These are phyloP conservation scores for Podarcis lilfordi DNA, from an alignment of 2,797 vertebrate species.

Conservation along the genomic window DNA sequence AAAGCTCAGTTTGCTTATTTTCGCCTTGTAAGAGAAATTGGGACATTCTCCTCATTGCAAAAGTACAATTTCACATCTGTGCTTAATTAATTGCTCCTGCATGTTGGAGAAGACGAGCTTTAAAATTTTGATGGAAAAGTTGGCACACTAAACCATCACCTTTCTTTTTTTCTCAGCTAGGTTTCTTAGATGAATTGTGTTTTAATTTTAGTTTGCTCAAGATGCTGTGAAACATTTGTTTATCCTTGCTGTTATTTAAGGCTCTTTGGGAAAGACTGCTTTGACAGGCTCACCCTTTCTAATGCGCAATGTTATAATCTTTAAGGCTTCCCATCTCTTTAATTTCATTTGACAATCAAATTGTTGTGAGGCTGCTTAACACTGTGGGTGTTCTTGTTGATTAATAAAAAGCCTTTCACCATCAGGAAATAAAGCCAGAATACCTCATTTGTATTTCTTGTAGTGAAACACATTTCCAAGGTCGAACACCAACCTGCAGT, in stretches of 20 bases:
- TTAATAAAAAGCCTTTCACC: conserved; percentile 66
- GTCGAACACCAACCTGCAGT: conserved; percentile 70
- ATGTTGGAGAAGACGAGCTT: neutral
- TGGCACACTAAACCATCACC: neutral
- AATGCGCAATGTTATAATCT: neutral
- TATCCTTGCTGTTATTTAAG: neutral
- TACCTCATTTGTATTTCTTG: conserved; percentile 52
- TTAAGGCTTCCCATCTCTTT: neutral
- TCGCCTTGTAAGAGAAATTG: neutral
- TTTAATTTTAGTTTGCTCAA: neutral
- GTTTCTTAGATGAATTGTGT: neutral
- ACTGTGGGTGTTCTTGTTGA: conserved; percentile 43
- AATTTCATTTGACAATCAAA: conserved; percentile 35
- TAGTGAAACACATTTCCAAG: conserved; percentile 70
- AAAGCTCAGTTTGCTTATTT: neutral
- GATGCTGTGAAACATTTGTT: neutral
- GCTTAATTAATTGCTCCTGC: neutral
- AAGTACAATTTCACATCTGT: neutral
- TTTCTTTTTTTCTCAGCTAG: neutral
- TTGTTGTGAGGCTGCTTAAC: conserved; percentile 26
- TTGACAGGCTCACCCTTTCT: conserved; percentile 2
- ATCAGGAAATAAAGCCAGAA: conserved; percentile 64
- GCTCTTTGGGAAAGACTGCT: neutral
- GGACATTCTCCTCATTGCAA: rapidly evolving
- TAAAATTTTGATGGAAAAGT: neutral